Base-by-base conservation (phyloP, 2,888 invertebrate genomes). In the Acanthoscelides obtectus region DNA sequence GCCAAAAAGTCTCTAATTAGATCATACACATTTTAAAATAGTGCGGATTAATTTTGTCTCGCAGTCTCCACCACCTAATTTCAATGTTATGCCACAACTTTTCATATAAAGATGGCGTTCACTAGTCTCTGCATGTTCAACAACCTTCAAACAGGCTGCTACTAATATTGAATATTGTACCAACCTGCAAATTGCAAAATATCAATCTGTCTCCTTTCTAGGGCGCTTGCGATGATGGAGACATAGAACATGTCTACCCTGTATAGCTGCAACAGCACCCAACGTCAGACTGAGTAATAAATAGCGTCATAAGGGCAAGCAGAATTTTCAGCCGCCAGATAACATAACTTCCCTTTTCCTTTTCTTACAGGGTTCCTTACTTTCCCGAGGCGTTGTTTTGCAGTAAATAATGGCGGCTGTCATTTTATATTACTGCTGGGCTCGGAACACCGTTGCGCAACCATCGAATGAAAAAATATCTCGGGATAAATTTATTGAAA, bases 381-480 rank as follows among this genome's bases (percentile, higher is more conserved):
- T 84, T 82, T 82, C 79, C 80, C 81, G 45, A 45, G 81, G 81
- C 82, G 84, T 85, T 85, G 84, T 85, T 85, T 85, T 84, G 83
- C 83, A 78, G 85, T 85, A 85, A 86, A 86, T 86, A 86, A 86
- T 85, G 85, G 85, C 84, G 84, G 84, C 85, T 86, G 86, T 86
- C 86, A 86, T 86, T 86, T 86, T 84, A 83, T 83, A 85, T 86
- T 86, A 85, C 83, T 79, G 79, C 45, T 12, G 5, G 8, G 45
- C 45, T 17, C 45, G 45, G 17, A 6, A 4, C n/a, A n/a, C n/a
- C 45, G 17, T 12, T 3, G 45, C 12, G 45, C 17, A 45, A 6
- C 45, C 45, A 45, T 45, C 45, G 45, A 45, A 45, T 17, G 45
- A 45, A 45, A 45, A 45, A 45, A 12, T 45, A 4, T 45, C 17